Evolutionary conservation across 2,113 vertebrate species (phyloP).

Genomic region (Acinonyx jubatus): DNA sequence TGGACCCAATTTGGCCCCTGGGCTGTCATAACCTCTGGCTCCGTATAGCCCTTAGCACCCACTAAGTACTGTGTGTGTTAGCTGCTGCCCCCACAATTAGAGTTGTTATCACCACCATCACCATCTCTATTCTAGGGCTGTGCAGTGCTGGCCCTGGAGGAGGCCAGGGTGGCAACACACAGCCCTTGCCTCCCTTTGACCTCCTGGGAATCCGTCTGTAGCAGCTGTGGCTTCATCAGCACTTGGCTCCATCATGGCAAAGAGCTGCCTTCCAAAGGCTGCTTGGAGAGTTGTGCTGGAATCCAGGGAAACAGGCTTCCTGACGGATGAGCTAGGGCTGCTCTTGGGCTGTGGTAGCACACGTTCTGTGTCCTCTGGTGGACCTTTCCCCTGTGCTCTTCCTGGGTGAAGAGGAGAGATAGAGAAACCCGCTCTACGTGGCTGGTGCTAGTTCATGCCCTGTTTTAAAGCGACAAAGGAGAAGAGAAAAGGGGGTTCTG

Average conservation of each 20-base stretch:
- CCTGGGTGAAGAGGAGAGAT: neutral
- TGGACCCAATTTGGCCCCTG: neutral
- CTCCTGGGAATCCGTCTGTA: neutral
- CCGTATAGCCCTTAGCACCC: neutral
- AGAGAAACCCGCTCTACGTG: neutral
- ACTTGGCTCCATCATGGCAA: neutral
- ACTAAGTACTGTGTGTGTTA: neutral
- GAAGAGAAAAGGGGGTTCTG: neutral
- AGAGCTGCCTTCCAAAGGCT: neutral
- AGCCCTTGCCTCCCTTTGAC: neutral
- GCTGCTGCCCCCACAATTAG: neutral
- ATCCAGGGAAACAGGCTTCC: rapidly evolving
- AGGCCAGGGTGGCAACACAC: neutral
- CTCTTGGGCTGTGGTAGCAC: neutral
- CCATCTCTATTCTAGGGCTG: rapidly evolving
- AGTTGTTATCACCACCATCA: neutral
- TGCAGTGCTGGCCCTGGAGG: neutral
- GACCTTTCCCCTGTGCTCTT: neutral
- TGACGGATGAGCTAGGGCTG: neutral
- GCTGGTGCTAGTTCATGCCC: neutral
- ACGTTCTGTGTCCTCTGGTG: neutral
- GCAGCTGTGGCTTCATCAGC: neutral
- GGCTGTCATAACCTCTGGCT: neutral
- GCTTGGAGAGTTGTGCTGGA: neutral
- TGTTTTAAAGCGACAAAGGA: neutral